Percentiles rank a stretch among this genome's conserved stretches.
These are phyloP conservation scores for Pterostichus niger DNA, from an alignment of 2,888 invertebrate species.

Conservation along the genomic window DNA sequence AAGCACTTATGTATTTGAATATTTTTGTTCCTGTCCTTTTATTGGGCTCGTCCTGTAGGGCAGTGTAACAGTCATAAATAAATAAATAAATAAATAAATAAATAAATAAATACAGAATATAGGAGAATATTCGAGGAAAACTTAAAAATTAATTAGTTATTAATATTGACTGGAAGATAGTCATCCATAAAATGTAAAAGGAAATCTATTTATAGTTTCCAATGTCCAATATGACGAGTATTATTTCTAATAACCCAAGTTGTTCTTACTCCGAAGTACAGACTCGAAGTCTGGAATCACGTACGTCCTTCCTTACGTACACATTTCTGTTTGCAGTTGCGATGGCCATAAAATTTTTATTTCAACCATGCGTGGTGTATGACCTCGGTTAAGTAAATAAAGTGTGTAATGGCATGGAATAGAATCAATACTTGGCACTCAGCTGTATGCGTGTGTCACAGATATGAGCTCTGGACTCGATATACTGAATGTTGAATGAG, in stretches of 20 bases:
- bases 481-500: slow-evolving; percentile 29
- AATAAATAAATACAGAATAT: too few species aligned
- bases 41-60: too few species aligned
- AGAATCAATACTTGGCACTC: slow-evolving; percentile 60
- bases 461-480: not conserved
- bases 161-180: too few species aligned
- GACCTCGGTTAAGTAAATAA: slow-evolving; percentile 62
- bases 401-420: slow-evolving; percentile 58
- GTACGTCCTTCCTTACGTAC: slow-evolving; percentile 35
- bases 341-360: slow-evolving; percentile 60
- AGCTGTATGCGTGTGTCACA: slow-evolving; percentile 20
- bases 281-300: slow-evolving; percentile 13
- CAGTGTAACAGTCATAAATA: too few species aligned
- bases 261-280: slow-evolving; percentile 14
- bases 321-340: slow-evolving; percentile 52
- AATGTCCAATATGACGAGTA: too few species aligned
- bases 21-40: too few species aligned
- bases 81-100: too few species aligned
- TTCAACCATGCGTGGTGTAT: slow-evolving; percentile 60
- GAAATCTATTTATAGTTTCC: slow-evolving; percentile 8
- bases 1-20: too few species aligned
- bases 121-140: too few species aligned
- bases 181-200: not conserved
- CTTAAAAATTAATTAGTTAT: too few species aligned
- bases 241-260: slow-evolving; percentile 1